Conservation (phyloP, 2,113 vertebrate genomes). For the Pterophyllum scalare region DNA sequence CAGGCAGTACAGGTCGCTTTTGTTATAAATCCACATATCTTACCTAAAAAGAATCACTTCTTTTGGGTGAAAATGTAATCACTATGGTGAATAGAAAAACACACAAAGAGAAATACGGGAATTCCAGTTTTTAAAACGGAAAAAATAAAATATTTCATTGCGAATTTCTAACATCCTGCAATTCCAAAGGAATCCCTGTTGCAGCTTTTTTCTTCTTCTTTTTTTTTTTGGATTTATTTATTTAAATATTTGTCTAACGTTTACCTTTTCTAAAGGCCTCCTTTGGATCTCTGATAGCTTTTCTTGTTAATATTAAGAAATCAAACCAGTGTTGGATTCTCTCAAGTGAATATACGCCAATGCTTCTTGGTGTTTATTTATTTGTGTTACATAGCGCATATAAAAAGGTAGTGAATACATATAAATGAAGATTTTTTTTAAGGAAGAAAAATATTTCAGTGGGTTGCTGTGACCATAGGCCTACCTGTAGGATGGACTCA, state of each 20-base stretch:
- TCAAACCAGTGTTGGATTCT: not conserved
- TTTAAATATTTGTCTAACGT: not conserved
- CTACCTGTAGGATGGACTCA: not conserved
- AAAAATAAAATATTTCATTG: not conserved
- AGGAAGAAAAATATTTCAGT: not conserved
- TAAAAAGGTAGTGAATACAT: not conserved
- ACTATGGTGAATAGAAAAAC: not conserved
- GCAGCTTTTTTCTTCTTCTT: not conserved
- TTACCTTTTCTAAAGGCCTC: not conserved
- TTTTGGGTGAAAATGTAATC: not conserved
- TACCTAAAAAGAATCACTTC: not conserved
- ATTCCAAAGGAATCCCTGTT: not conserved
- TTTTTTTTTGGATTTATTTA: not conserved
- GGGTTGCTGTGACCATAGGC: not conserved
- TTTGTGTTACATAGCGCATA: not conserved
- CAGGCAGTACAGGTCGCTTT: not conserved
- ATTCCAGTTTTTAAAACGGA: not conserved
- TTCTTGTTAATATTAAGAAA: not conserved
- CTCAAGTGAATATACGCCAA: not conserved
- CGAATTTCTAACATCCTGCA: not conserved
- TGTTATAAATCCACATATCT: not conserved
- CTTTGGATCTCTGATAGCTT: not conserved
- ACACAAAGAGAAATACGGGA: not conserved
- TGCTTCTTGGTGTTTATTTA: not conserved
- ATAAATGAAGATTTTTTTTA: not conserved